These are phyloP conservation scores for Harpagus bidentatus DNA, from an alignment of 2,113 vertebrate genomes.

Conservation along the genomic window DNA sequence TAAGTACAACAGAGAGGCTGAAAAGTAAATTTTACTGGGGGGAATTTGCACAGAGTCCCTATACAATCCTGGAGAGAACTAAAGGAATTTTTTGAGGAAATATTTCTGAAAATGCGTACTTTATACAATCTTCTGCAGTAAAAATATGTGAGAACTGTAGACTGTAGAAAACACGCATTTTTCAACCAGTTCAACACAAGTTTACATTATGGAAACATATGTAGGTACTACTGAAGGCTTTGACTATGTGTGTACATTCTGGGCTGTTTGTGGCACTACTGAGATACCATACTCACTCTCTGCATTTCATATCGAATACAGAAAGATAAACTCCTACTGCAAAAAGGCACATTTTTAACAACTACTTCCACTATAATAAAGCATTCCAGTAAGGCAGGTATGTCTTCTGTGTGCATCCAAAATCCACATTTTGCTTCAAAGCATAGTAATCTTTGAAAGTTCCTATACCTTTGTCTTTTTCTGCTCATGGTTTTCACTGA, in stretches of 20 bases:
- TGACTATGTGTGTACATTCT: rapidly evolving
- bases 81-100: not conserved
- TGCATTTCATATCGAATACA: not conserved
- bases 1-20: not conserved
- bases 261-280: not conserved
- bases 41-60: not conserved
- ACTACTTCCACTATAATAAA: not conserved
- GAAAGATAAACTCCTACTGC: not conserved
- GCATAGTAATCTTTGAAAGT: not conserved
- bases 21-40: not conserved
- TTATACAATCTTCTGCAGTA: not conserved
- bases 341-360: not conserved
- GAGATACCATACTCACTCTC: not conserved
- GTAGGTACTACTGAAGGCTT: not conserved
- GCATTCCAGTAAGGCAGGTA: not conserved
- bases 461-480: not conserved
- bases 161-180: not conserved
- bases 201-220: not conserved
- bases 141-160: not conserved
- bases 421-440: not conserved
- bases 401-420: not conserved
- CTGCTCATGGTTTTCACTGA: not conserved
- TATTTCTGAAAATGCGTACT: not conserved
- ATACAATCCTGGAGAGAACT: not conserved
- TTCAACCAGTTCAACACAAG: not conserved